Base-by-base conservation (phyloP, 2,797 vertebrate species). In the Poecilia picta region DNA sequence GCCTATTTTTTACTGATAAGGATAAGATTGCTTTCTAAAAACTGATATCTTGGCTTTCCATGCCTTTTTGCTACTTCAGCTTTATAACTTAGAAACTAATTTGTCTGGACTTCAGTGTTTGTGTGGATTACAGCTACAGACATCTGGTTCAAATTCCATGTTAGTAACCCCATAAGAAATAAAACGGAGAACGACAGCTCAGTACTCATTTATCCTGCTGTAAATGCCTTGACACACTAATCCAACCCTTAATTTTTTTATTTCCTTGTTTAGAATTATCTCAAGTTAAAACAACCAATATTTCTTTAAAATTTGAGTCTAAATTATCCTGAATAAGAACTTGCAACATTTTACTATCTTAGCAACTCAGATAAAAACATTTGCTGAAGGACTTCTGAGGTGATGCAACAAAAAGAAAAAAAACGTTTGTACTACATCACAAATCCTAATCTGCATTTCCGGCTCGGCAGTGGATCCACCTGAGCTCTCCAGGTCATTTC, bases 401-500 rank as follows among this genome's bases (percentile, higher is more conserved):
- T 4, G 8, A 64, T 64, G 18, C 16, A 66, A 1, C 33, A 15
- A 49, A 7, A 49, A 18, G 0, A 1, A 8, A 23, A 23, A 23
- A 23, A 25, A 2, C 51, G 10, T 28, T 59, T 59, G 57, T 13
- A 31, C 12, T 7, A 7, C 43, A n/a, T 23, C 7, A 43, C 20
- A 68, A 11, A 64, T 68, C 20, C 10, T 11, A 20, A 68, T 23
- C 64, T 25, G 15, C 36, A 23, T 20, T 39, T 68, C 18, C 5
- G 10, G 36, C 10, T 68, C 39, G 23, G 36, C 36, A 13, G 8
- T 68, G 23, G 15, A 41, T 76, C 70, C 64, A 89, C 85, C 43
- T 76, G 75, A 86, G 90, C 84, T 91, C 87, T 93, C 90, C 92
- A 83, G 74, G 84, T 90, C 85, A 74, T 84, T 75, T 79, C 88